A percentile compares a stretch with the other conserved stretches of the same genome.
phyloP scores from a whole-genome alignment of 1,140 invertebrate species.

The Sycophaga agraensis region DNA sequence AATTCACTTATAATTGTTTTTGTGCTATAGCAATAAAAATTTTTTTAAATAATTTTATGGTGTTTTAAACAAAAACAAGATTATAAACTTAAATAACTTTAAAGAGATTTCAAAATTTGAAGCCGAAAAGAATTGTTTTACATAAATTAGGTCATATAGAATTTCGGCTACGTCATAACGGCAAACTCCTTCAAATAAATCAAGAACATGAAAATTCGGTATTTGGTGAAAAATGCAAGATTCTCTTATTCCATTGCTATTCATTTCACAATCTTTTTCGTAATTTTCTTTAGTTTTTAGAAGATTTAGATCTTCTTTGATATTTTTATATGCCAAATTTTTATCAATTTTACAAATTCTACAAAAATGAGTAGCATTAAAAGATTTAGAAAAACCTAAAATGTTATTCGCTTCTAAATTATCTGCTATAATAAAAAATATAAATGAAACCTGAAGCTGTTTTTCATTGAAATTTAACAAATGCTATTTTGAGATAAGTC shows the following conservation, averaged over 20 bases:
- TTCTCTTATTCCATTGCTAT: not conserved
- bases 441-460: not conserved
- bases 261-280: not conserved
- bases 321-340: not conserved
- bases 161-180: not conserved
- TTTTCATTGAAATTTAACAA: not conserved
- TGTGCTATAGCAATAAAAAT: too few species aligned
- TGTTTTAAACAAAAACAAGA: too few species aligned
- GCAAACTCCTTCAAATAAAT: conserved; percentile 1
- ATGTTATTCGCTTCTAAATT: not conserved
- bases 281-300: not conserved
- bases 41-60: too few species aligned
- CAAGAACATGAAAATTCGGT: not conserved
- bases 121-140: not conserved
- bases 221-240: not conserved
- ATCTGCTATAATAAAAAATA: not conserved
- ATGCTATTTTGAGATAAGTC: not conserved
- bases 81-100: too few species aligned
- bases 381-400: not conserved
- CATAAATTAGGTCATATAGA: not conserved
- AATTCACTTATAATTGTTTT: too few species aligned
- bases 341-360: not conserved
- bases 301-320: not conserved
- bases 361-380: not conserved
- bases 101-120: too few species aligned